Evolutionary conservation across 1,140 invertebrate species (phyloP).

Genomic region (Bombus haemorrhoidalis): DNA sequence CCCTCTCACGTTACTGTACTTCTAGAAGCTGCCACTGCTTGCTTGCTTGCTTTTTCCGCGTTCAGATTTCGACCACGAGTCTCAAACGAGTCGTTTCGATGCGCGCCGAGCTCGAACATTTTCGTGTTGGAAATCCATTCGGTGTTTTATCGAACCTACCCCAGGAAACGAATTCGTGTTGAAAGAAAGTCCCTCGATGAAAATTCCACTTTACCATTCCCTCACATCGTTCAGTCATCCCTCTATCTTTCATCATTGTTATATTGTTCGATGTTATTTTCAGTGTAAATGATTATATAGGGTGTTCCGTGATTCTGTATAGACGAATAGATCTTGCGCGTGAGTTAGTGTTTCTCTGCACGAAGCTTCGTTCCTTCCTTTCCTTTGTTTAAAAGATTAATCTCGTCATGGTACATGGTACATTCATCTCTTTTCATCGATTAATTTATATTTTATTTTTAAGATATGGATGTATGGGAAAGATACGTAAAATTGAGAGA

Average conservation of each 20-base stretch:
- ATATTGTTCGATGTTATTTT: slow-evolving; percentile 2
- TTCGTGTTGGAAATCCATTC: background rate
- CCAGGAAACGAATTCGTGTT: background rate
- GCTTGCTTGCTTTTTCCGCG: slow-evolving; percentile 76
- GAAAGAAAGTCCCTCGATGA: background rate
- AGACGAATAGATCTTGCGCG: background rate
- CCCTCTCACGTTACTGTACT: slow-evolving; percentile 65
- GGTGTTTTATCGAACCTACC: background rate
- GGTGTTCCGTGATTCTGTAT: background rate
- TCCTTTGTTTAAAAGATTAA: no score
- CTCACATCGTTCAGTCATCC: background rate
- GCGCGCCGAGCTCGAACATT: background rate
- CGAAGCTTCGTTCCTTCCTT: background rate
- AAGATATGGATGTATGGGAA: no score
- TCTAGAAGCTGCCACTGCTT: slow-evolving; percentile 74
- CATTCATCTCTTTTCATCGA: background rate
- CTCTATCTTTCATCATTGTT: background rate
- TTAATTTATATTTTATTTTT: background rate
- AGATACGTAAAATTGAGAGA: no score
- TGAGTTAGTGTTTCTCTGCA: no score
- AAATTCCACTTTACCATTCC: background rate
- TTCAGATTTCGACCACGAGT: slow-evolving; percentile 56
- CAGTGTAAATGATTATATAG: background rate
- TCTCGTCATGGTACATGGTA: no score
- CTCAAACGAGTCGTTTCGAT: background rate